Conservation (phyloP, 2,888 invertebrate species). For the Pharmacophagus antenor region DNA sequence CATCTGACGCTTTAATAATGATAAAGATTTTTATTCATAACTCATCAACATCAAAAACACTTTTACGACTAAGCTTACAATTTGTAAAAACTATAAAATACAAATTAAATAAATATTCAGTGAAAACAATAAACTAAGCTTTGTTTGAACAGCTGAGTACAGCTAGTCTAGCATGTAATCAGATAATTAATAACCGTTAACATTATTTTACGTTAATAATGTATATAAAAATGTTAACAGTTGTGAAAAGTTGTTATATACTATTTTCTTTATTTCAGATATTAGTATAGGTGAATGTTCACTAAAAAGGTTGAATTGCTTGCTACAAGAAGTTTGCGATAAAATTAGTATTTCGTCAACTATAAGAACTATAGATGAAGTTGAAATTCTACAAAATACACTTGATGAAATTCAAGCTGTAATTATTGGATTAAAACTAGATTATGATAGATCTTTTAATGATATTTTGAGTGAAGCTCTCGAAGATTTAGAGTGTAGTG, state of each 20-base stretch:
- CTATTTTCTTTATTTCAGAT: slow-evolving; percentile 40
- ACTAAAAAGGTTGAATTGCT: slow-evolving; percentile 49
- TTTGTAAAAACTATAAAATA: too few relatives aligned
- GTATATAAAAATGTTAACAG: too few relatives aligned
- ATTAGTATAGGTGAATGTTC: slow-evolving; percentile 40
- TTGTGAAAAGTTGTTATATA: neutral
- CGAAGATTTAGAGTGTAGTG: slow-evolving; percentile 76
- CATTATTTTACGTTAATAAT: too few relatives aligned
- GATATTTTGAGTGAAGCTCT: slow-evolving; percentile 73
- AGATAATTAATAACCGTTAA: too few relatives aligned
- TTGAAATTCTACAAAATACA: slow-evolving; percentile 54
- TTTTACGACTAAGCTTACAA: too few relatives aligned
- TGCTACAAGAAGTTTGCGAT: slow-evolving; percentile 58
- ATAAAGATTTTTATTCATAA: too few relatives aligned
- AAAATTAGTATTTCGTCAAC: slow-evolving; percentile 45
- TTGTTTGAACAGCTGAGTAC: too few relatives aligned
- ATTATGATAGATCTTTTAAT: slow-evolving; percentile 58
- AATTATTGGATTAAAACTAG: slow-evolving; percentile 67
- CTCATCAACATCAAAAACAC: too few relatives aligned
- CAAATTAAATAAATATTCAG: too few relatives aligned
- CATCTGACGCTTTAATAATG: too few relatives aligned
- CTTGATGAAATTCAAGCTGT: slow-evolving; percentile 74
- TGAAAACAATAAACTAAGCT: too few relatives aligned
- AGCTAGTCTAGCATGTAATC: too few relatives aligned
- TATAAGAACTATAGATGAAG: slow-evolving; percentile 45